phyloP scores from a whole-genome alignment of 2,113 vertebrate species.

The Atractosteus spatula region DNA sequence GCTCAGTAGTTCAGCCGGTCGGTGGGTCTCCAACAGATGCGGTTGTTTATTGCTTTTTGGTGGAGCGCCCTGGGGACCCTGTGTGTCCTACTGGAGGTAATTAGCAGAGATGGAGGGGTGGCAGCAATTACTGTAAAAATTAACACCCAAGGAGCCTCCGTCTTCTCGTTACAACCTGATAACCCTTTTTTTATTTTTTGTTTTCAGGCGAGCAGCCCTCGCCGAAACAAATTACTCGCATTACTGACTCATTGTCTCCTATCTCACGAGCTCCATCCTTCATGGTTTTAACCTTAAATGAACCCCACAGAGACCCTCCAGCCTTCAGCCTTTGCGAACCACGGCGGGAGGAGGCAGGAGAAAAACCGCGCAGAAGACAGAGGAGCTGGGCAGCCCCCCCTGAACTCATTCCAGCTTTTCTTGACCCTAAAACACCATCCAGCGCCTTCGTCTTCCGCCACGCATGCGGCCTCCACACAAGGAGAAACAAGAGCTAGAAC shows the following conservation, averaged over 20 bases:
- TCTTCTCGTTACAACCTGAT: constrained; percentile 31
- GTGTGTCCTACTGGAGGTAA: constrained; percentile 48
- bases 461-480: too few species aligned
- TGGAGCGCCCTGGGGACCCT: constrained; percentile 44
- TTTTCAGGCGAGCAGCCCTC: constrained; percentile 22
- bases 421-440: too few species aligned
- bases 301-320: constrained; percentile 22
- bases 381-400: too few species aligned
- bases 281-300: constrained; percentile 37
- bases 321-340: constrained; percentile 13
- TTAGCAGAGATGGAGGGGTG: constrained; percentile 50
- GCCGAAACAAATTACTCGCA: constrained; percentile 31
- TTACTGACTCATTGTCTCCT: constrained; percentile 32
- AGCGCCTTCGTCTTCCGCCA: neutral
- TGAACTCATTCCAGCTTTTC: too few species aligned
- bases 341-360: neutral
- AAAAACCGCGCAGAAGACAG: neutral
- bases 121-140: constrained; percentile 46
- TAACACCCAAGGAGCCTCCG: constrained; percentile 42
- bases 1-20: constrained; percentile 38
- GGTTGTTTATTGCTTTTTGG: constrained; percentile 52
- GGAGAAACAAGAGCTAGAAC: too few species aligned
- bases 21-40: constrained; percentile 39
- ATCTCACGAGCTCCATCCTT: constrained; percentile 22
- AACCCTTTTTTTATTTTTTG: constrained; percentile 19